phyloP scores from a whole-genome alignment of 2,888 invertebrate genomes.

The Tigriopus californicus region DNA sequence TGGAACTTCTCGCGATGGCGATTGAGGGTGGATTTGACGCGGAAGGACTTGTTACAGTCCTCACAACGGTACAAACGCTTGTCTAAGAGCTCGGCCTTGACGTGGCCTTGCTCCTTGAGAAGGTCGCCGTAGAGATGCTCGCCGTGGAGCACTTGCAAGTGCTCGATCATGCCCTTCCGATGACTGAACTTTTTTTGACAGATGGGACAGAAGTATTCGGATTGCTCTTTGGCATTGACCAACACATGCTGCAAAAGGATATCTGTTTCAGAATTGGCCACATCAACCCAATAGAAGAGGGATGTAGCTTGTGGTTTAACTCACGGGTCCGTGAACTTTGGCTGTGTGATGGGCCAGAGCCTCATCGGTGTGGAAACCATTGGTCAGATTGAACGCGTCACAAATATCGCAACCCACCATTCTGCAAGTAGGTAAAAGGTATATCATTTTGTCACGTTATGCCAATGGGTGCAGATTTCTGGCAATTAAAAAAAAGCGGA shows the following conservation, averaged over 20 bases:
- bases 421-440: neutral
- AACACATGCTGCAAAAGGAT: too few species aligned
- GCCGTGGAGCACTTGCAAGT: neutral
- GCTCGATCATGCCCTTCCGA: conserved; percentile 2
- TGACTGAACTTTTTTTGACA: neutral
- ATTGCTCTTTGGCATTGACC: too few species aligned
- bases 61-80: neutral
- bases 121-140: neutral
- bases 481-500: too few species aligned
- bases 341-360: neutral
- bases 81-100: too few species aligned
- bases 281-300: too few species aligned
- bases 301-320: too few species aligned
- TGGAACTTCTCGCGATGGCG: neutral
- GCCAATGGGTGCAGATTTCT: too few species aligned
- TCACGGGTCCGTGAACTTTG: neutral
- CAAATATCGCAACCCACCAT: neutral
- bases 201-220: neutral
- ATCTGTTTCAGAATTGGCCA: too few species aligned
- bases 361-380: neutral
- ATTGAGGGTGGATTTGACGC: neutral
- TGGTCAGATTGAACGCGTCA: neutral
- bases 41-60: neutral
- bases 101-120: too few species aligned
- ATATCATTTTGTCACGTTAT: too few species aligned